Evolutionary conservation across 2,113 vertebrate genomes (phyloP).

Genomic region (Pithys albifrons): DNA sequence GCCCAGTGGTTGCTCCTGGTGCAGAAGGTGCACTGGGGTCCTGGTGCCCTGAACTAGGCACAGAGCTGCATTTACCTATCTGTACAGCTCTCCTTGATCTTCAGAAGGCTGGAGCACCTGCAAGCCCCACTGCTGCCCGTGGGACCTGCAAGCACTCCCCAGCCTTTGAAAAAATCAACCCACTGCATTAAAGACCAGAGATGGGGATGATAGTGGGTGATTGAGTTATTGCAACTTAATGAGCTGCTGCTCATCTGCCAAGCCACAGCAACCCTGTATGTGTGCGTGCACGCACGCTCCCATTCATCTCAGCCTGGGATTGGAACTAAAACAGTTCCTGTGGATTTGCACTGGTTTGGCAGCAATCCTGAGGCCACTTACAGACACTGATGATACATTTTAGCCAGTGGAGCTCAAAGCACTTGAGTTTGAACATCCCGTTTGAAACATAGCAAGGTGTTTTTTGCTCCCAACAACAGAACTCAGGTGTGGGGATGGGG

Average conservation of each 20-base stretch:
- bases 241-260: conserved; percentile 18
- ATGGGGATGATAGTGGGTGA: neutral
- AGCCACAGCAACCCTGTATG: conserved; percentile 9
- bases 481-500: rapidly evolving
- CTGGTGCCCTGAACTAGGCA: neutral
- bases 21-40: neutral
- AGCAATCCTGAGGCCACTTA: neutral
- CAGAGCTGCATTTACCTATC: neutral
- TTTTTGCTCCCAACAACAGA: neutral
- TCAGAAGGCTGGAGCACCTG: neutral
- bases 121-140: neutral
- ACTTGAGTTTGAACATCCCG: rapidly evolving
- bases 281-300: neutral
- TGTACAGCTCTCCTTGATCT: neutral
- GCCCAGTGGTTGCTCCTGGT: rapidly evolving
- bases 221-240: conserved; percentile 38
- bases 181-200: neutral
- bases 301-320: neutral
- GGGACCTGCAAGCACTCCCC: neutral
- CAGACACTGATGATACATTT: neutral
- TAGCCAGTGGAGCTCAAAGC: neutral
- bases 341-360: conserved; percentile 12
- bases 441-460: rapidly evolving
- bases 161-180: neutral
- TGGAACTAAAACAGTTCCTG: neutral